phyloP scores from a whole-genome alignment of 2,113 vertebrate species.

The Bos indicus region DNA sequence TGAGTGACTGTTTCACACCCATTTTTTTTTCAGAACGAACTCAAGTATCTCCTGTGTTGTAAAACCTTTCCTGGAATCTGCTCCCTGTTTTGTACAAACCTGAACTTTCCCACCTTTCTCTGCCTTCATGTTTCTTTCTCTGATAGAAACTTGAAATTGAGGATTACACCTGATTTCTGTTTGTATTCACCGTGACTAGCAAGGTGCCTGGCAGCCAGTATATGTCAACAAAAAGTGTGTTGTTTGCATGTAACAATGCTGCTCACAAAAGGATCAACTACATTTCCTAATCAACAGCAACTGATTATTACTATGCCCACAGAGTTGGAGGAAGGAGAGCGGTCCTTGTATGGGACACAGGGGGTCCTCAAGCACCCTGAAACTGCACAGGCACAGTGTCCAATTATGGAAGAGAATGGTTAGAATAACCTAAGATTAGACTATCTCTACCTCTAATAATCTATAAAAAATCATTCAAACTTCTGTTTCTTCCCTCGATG shows the following conservation, averaged over 20 bases:
- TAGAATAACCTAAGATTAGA: neutral
- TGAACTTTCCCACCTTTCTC: neutral
- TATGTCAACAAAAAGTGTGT: neutral
- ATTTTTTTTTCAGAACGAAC: neutral
- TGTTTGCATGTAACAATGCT: neutral
- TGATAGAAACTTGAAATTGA: neutral
- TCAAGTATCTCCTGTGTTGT: neutral
- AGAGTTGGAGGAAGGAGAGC: neutral
- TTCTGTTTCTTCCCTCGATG: neutral
- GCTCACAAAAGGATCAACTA: neutral
- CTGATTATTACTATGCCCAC: neutral
- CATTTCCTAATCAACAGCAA: neutral
- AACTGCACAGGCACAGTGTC: neutral
- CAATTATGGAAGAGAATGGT: neutral
- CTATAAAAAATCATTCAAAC: neutral
- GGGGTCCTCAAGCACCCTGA: neutral
- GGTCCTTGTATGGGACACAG: neutral
- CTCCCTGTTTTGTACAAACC: neutral
- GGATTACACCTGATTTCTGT: neutral
- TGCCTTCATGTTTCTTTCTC: neutral
- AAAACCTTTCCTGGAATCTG: neutral
- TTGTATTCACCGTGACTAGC: accelerated
- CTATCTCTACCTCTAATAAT: neutral
- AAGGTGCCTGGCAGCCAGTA: neutral
- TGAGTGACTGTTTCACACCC: neutral